A percentile compares a stretch with the other conserved stretches of the same genome.
Conservation (phyloP, 2,113 vertebrate species). For the Nothocercus julius region DNA sequence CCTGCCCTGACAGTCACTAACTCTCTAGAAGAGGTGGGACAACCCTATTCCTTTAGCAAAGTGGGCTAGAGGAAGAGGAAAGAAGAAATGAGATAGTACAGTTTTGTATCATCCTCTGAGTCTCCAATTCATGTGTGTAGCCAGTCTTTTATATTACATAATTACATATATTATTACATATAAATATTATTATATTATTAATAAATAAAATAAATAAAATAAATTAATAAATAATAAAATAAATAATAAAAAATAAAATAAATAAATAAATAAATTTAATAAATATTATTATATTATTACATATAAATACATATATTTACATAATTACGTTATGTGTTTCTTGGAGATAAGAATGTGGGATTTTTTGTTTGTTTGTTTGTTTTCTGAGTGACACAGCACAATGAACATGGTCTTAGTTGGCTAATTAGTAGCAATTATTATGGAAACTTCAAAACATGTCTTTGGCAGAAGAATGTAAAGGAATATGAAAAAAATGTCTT, state of each 20-base stretch:
- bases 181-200: no score
- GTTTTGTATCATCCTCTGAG: background rate
- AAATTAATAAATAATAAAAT: no score
- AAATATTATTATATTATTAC: no score
- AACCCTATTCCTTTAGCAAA: background rate
- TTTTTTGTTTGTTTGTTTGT: background rate
- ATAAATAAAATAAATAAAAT: no score
- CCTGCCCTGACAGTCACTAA: background rate
- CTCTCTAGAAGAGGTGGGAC: background rate
- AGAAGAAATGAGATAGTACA: background rate
- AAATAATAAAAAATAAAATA: no score
- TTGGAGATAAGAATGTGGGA: background rate
- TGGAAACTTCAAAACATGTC: background rate
- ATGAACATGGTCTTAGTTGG: background rate
- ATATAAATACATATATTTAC: no score
- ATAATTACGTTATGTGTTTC: no score
- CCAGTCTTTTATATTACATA: background rate
- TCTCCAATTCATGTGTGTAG: background rate
- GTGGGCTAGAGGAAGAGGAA: background rate
- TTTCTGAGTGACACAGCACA: background rate
- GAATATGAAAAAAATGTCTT: background rate
- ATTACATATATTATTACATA: no score
- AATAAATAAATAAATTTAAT: no score
- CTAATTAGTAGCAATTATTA: background rate
- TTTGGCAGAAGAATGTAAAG: background rate